Evolutionary conservation across 1,140 invertebrate species (phyloP), one percentile per base, ranked within the genome.

Genomic region (Thereuonema tuberculata): DNA sequence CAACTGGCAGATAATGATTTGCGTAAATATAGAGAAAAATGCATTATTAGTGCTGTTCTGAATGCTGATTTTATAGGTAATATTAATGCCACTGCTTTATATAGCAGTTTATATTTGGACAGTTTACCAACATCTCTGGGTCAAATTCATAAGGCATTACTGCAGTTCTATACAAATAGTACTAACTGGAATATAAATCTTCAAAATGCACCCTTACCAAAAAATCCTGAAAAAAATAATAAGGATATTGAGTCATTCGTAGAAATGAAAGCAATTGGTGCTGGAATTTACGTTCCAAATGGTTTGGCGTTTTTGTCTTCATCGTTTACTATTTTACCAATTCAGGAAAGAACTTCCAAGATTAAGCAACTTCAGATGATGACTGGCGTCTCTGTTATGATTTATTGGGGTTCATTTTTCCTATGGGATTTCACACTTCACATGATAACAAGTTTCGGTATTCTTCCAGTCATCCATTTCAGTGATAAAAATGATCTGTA

Each of bases 261-360:
- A 12, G 15, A 12, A 9, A 9, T 24, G 5, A 15, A 15, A 12
- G 15, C 14, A 12, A 15, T 52, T 24, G 21, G 9, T 9, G 24
- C 21, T 9, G 49, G 49, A 24, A 24, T 52, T 9, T 52, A 12
- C 24, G 23, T 52, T 12, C 14, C 49, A 9, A 37, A 68, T 24
- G 69, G 67, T 48, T 70, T 78, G 69, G 75, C 76, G 1, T 76
- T 89, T 64, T 81, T 89, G 1, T 82, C 84, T 1, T 12, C 56
- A 5, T 48, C 29, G 29, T 58, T 58, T 31, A 31, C 49, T 17
- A 31, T 31, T 12, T 58, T 49, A 3, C 56, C 56, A 43, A 23
- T 58, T 9, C 28, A 58, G n/a, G 56, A 58, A 26, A 5, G 43
- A 17, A 25, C 31, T 25, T 43, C 57, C 29, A n/a, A 66, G 61